Conservation (phyloP, 2,888 invertebrate genomes). For the Hyposoter dolosus region DNA sequence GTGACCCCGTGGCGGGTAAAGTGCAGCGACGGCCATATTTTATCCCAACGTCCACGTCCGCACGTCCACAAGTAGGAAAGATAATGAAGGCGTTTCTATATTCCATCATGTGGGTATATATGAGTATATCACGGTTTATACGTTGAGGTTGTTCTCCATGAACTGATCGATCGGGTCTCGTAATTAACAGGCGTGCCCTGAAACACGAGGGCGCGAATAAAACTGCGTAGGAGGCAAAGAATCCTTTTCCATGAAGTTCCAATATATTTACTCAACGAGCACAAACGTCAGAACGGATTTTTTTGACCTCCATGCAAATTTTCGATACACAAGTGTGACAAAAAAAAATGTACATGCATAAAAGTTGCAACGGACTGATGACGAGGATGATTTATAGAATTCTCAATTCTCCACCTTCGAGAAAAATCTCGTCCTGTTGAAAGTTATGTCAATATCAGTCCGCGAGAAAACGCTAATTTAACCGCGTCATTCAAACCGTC, state of each 20-base stretch:
- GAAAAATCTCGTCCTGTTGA: not conserved
- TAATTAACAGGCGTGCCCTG: slow-evolving; percentile 66
- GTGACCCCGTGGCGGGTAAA: slow-evolving; percentile 68
- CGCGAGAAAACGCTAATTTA: slow-evolving; percentile 22
- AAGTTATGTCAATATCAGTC: not conserved
- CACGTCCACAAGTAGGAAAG: slow-evolving; percentile 62
- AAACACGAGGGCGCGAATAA: slow-evolving; percentile 56
- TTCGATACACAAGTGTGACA: slow-evolving; percentile 7
- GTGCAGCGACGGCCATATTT: slow-evolving; percentile 74
- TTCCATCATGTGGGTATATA: slow-evolving; percentile 3
- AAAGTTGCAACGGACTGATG: not conserved
- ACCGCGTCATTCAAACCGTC: not conserved
- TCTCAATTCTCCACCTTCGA: slow-evolving; percentile 23
- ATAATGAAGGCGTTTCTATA: slow-evolving; percentile 73
- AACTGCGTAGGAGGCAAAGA: slow-evolving; percentile 44
- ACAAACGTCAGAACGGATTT: slow-evolving; percentile 11
- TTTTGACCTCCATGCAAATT: slow-evolving; percentile 48
- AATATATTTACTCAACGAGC: not conserved
- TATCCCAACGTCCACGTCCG: slow-evolving; percentile 67
- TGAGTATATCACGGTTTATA: slow-evolving; percentile 47
- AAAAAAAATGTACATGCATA: slow-evolving; percentile 8
- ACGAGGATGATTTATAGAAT: slow-evolving; percentile 51
- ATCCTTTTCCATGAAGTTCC: slow-evolving; percentile 23
- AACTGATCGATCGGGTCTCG: slow-evolving; percentile 71
- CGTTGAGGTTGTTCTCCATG: slow-evolving; percentile 53